These are phyloP conservation scores for Melanerpes aurifrons DNA, from an alignment of 2,113 vertebrate genomes.

Conservation along the genomic window DNA sequence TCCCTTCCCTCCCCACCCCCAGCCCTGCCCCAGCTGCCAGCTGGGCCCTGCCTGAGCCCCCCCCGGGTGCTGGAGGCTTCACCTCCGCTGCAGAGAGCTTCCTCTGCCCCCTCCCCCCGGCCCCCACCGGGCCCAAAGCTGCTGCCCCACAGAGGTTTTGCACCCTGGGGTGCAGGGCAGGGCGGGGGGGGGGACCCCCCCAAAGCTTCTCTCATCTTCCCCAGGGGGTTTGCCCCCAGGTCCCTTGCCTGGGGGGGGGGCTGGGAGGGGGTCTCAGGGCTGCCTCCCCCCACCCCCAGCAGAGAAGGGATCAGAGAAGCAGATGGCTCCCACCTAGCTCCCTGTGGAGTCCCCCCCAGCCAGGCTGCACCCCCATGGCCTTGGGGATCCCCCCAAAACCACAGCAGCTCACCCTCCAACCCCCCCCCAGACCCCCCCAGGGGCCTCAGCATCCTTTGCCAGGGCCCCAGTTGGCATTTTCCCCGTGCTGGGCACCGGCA, in stretches of 20 bases:
- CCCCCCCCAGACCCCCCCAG: fast-evolving
- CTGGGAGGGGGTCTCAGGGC: no score
- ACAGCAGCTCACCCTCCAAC: not conserved
- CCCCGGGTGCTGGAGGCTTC: no score
- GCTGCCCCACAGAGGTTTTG: fast-evolving
- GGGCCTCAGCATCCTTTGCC: not conserved
- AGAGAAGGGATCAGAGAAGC: no score
- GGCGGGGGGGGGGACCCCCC: not conserved
- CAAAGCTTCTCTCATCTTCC: fast-evolving
- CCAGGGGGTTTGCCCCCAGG: no score
- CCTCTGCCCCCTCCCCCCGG: no score
- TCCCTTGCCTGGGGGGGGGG: not conserved
- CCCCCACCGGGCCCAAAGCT: no score
- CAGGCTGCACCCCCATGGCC: not conserved
- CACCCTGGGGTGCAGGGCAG: fast-evolving
- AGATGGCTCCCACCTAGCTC: not conserved
- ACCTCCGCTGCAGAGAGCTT: no score
- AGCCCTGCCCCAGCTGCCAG: no score
- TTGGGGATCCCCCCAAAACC: not conserved
- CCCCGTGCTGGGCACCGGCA: fast-evolving
- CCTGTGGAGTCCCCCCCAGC: fast-evolving
- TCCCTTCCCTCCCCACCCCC: no score
- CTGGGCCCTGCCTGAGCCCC: no score
- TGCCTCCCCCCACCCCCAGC: no score
- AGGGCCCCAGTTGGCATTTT: not conserved